Conservation (phyloP, 2,113 vertebrate genomes). For the Phocoena phocoena region DNA sequence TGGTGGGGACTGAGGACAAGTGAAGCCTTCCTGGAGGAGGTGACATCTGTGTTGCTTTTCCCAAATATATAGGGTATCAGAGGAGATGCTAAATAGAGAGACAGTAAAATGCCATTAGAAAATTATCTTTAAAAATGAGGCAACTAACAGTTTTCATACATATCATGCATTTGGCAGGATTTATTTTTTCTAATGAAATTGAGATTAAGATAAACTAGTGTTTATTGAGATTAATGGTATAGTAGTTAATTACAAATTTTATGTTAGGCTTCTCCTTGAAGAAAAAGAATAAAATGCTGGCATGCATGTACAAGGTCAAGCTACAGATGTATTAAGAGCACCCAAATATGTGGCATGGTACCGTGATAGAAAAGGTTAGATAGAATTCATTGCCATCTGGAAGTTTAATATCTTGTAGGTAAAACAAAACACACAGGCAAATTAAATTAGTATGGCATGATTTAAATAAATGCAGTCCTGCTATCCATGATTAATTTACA, state of each 20-base stretch:
- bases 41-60: background rate
- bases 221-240: background rate
- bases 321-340: background rate
- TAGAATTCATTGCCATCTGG: background rate
- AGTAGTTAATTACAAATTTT: background rate
- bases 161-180: background rate
- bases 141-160: background rate
- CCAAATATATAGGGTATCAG: background rate
- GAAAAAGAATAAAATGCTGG: background rate
- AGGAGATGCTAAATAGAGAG: background rate
- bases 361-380: background rate
- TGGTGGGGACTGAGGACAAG: fast-evolving
- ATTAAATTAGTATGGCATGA: conserved; percentile 35
- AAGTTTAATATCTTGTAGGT: background rate
- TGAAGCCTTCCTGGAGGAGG: background rate
- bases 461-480: conserved; percentile 36
- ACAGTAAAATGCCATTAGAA: background rate
- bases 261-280: background rate
- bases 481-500: background rate
- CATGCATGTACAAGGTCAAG: background rate
- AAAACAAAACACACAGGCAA: background rate
- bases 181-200: background rate
- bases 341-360: background rate
- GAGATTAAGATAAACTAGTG: background rate
- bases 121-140: background rate